Evolutionary conservation across 2,888 invertebrate genomes (phyloP), one percentile per base, ranked within the genome.

Genomic region (Agrotis segetum): DNA sequence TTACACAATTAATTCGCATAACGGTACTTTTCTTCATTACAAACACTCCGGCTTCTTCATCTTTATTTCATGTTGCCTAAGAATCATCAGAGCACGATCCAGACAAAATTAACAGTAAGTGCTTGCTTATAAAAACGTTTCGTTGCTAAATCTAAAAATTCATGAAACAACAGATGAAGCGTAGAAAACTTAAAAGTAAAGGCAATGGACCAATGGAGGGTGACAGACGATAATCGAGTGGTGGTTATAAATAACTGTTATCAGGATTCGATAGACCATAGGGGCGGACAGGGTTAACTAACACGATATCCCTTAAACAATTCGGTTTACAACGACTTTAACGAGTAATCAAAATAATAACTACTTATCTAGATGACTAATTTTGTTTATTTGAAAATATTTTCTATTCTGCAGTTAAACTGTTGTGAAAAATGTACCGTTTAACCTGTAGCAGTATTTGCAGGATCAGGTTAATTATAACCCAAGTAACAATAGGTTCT

Each of bases 161-260:
- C 46, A 61, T 75, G 67, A 64, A 69, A 56, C 58, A 79, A 82
- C 83, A 86, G 79, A 86, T 86, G 85, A 72, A 73, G 70, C 56
- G 66, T 53, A 74, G 73, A 83, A 77, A 73, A 77, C 66, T 85
- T 73, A 76, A 83, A 83, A 82, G 60, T 71, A 60, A 72, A 65
- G 63, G 52, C 66, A 63, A 71, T 87, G 85, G 83, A 87, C 82
- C 87, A 85, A 86, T 86, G 79, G 78, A 83, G 73, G 78, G 85
- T 86, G 82, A 84, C 81, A 84, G 79, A 87, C 86, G 88, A 85
- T 84, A 83, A 85, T 82, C 83, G 87, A 82, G 83, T 89, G 89
- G 85, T 85, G 84, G 88, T 90, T 85, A 94, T 95, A 95, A 93
- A 95, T 95, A 92, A 92, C 87, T 87, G 88, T 93, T 95, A 95